A percentile compares a stretch with the other conserved stretches of the same genome.
Conservation (phyloP, 2,113 vertebrate species). For the Apaloderma vittatum region DNA sequence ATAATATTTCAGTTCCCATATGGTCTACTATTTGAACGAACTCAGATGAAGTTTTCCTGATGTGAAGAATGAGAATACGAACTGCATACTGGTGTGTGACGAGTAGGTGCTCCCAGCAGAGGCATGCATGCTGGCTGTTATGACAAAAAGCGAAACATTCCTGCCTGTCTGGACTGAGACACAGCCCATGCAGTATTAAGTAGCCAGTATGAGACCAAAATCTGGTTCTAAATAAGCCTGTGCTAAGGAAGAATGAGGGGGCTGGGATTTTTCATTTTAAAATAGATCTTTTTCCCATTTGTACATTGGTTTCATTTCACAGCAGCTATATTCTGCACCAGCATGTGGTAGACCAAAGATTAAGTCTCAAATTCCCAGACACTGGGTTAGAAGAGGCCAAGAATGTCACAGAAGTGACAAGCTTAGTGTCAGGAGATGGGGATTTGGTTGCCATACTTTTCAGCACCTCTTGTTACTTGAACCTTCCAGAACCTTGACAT, state of each 20-base stretch:
- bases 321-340: conserved; percentile 70
- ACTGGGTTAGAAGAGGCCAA: conserved; percentile 68
- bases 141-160: conserved; percentile 53
- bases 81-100: not conserved
- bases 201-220: conserved; percentile 37
- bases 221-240: conserved; percentile 53
- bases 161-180: conserved; percentile 56
- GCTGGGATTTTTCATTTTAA: conserved; percentile 65
- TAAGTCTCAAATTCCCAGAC: conserved; percentile 80
- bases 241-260: conserved; percentile 14
- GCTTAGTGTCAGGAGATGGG: conserved; percentile 21
- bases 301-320: conserved; percentile 53
- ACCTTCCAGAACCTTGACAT: conserved; percentile 16
- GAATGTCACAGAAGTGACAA: conserved; percentile 65
- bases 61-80: not conserved
- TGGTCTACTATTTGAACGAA: not conserved
- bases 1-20: not conserved
- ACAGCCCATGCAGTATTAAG: not conserved
- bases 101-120: not conserved
- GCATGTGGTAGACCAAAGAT: conserved; percentile 68
- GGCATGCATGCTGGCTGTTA: not conserved
- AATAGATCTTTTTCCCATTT: conserved; percentile 61
- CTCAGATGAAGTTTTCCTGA: not conserved
- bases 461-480: conserved; percentile 56
- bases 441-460: conserved; percentile 58